Conservation (phyloP, 2,113 vertebrate species). For the Indicator indicator region DNA sequence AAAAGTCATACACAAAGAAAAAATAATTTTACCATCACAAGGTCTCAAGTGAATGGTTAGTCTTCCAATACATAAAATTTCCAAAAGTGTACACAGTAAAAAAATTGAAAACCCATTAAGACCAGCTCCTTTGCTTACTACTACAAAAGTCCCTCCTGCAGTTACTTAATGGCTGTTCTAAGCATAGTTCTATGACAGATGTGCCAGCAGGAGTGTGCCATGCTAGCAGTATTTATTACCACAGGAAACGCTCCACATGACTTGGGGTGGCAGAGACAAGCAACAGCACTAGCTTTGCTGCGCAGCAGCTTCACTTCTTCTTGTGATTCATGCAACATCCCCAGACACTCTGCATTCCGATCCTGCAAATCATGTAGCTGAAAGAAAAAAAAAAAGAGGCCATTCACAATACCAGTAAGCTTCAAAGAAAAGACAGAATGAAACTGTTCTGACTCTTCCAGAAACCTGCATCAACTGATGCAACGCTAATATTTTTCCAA, state of each 20-base stretch:
- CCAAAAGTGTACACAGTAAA: neutral
- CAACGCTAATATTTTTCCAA: neutral
- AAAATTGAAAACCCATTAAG: neutral
- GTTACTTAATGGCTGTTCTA: neutral
- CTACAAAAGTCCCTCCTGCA: neutral
- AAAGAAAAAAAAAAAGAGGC: neutral
- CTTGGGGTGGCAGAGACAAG: conserved; percentile 80
- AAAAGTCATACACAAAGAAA: neutral
- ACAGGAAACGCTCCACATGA: conserved; percentile 83
- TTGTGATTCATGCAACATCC: conserved; percentile 95
- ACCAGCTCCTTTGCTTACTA: neutral
- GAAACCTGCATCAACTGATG: neutral
- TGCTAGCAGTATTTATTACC: conserved; percentile 70
- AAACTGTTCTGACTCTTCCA: neutral
- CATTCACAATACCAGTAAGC: neutral
- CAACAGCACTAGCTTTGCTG: conserved; percentile 79
- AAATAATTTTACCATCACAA: neutral
- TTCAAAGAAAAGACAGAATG: neutral
- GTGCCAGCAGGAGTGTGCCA: neutral
- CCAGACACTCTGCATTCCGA: conserved; percentile 89
- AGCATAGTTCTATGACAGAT: neutral
- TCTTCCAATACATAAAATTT: neutral
- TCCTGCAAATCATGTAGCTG: conserved; percentile 94
- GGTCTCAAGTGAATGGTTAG: neutral
- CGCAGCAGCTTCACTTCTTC: conserved; percentile 92